phyloP scores from a whole-genome alignment of 2,888 invertebrate species.

The Chironomus riparius region DNA sequence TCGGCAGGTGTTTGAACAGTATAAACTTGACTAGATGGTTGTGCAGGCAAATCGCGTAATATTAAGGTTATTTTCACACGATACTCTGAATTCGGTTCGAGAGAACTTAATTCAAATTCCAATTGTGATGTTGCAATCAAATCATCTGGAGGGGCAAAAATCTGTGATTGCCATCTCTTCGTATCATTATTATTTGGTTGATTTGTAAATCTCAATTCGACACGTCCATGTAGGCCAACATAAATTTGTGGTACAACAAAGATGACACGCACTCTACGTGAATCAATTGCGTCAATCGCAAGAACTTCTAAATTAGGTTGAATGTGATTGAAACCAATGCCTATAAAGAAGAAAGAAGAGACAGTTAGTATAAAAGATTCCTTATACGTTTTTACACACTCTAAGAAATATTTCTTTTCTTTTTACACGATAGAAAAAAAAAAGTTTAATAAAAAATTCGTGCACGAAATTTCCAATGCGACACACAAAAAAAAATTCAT shows the following conservation, averaged over 20 bases:
- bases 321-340: slow-evolving; percentile 15
- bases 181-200: slow-evolving; percentile 54
- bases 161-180: slow-evolving; percentile 71
- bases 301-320: slow-evolving; percentile 45
- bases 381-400: neutral
- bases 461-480: neutral
- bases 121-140: slow-evolving; percentile 75
- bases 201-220: slow-evolving; percentile 78
- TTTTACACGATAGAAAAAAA: neutral
- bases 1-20: slow-evolving; percentile 59
- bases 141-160: slow-evolving; percentile 79
- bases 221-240: slow-evolving; percentile 77
- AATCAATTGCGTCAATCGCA: slow-evolving; percentile 64
- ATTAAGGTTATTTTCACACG: slow-evolving; percentile 73
- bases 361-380: neutral
- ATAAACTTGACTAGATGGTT: slow-evolving; percentile 68
- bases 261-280: slow-evolving; percentile 68
- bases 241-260: slow-evolving; percentile 74
- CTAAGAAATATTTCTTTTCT: no score
- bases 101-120: slow-evolving; percentile 69
- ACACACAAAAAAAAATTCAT: neutral
- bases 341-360: neutral
- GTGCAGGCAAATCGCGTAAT: slow-evolving; percentile 65
- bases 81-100: slow-evolving; percentile 72
- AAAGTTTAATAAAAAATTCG: neutral